phyloP scores from a whole-genome alignment of 2,888 invertebrate genomes.

The Platerodrilus igneus region DNA sequence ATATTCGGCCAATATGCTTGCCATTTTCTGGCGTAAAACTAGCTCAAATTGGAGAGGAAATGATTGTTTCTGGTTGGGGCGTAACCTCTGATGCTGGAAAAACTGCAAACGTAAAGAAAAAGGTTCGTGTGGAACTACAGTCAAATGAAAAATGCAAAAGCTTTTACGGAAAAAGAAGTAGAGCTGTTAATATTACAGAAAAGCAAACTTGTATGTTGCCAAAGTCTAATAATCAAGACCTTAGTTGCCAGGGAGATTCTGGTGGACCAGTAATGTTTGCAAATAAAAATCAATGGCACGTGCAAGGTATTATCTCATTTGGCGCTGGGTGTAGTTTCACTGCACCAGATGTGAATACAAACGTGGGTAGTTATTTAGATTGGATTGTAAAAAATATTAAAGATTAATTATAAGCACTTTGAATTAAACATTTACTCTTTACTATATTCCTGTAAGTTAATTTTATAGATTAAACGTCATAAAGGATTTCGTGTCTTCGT shows the following conservation, averaged over 20 bases:
- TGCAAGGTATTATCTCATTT: constrained; percentile 7
- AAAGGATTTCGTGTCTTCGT: too few species aligned
- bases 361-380: constrained; percentile 5
- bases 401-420: too few species aligned
- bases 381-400: constrained; percentile 5
- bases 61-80: constrained; percentile 1
- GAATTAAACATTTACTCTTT: too few species aligned
- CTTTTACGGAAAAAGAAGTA: not conserved
- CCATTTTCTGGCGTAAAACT: not conserved
- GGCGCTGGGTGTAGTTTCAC: not conserved
- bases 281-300: constrained; percentile 5
- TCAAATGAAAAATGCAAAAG: not conserved
- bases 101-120: not conserved
- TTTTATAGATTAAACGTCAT: too few species aligned
- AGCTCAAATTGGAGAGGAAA: constrained; percentile 2
- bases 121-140: not conserved
- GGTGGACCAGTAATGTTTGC: constrained; percentile 8
- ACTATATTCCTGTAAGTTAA: too few species aligned
- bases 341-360: constrained; percentile 3
- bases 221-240: not conserved
- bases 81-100: not conserved
- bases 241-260: constrained; percentile 4
- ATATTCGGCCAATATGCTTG: constrained; percentile 2
- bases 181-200: too few species aligned
- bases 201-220: too few species aligned